These are phyloP conservation scores for Forbesichthys agassizii DNA, from an alignment of 2,113 vertebrate genomes.

Conservation along the genomic window DNA sequence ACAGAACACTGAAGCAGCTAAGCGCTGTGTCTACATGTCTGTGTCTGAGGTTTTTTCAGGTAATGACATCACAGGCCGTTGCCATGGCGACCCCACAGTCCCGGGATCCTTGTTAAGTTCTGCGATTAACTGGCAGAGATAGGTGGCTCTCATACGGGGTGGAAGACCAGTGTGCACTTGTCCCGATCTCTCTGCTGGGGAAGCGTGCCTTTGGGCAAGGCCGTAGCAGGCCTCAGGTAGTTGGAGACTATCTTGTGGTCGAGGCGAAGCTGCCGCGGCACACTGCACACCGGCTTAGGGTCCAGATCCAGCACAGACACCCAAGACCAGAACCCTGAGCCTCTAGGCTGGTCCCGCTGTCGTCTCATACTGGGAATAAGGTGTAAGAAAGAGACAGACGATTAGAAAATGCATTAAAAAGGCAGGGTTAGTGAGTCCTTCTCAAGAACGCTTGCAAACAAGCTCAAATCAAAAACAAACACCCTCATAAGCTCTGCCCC, in stretches of 20 bases:
- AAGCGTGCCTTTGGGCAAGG: slow-evolving; percentile 41
- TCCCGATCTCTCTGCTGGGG: slow-evolving; percentile 77
- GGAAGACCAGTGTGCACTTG: slow-evolving; percentile 91
- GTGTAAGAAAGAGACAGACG: no score
- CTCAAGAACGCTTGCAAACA: no score
- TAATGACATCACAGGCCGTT: neutral
- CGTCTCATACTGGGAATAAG: no score
- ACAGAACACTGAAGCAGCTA: slow-evolving; percentile 16
- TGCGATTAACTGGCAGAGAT: neutral
- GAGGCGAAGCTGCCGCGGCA: slow-evolving; percentile 87
- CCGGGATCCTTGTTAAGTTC: neutral
- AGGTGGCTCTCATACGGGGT: slow-evolving; percentile 80
- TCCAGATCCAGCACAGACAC: slow-evolving; percentile 95
- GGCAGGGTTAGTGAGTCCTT: no score
- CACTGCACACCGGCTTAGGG: slow-evolving; percentile 91
- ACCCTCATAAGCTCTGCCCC: no score
- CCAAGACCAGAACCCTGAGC: slow-evolving; percentile 82
- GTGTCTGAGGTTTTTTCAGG: slow-evolving; percentile 14
- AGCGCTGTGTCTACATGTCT: neutral
- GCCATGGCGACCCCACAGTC: neutral
- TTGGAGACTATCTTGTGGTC: slow-evolving; percentile 91
- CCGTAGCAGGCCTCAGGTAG: slow-evolving; percentile 80
- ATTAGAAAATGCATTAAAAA: no score
- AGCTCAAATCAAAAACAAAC: no score
- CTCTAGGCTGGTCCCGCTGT: slow-evolving; percentile 11